A percentile compares a stretch with the other conserved stretches of the same genome.
phyloP scores from a whole-genome alignment of 2,113 vertebrate species.

The Agelaius phoeniceus region DNA sequence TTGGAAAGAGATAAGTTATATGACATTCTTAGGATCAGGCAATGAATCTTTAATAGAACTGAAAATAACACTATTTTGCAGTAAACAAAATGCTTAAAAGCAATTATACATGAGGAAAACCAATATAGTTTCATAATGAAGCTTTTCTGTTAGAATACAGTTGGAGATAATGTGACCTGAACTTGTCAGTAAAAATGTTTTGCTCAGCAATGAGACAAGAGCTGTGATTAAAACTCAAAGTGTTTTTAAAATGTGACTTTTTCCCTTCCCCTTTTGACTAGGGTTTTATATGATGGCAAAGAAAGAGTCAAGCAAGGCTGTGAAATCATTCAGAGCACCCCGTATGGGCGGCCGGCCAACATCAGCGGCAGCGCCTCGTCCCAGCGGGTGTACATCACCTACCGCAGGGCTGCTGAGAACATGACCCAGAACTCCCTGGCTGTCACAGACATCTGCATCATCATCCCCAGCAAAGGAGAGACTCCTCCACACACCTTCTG shows the following conservation, averaged over 20 bases:
- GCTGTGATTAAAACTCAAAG: not conserved
- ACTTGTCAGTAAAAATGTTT: not conserved
- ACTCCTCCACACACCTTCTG: slow-evolving; percentile 96
- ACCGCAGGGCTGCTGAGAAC: slow-evolving; percentile 88
- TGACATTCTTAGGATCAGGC: not conserved
- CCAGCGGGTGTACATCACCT: slow-evolving; percentile 93
- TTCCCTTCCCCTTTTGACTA: slow-evolving; percentile 43
- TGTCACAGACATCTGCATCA: slow-evolving; percentile 96
- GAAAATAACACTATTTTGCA: not conserved
- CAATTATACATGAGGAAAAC: not conserved
- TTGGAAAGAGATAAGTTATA: not conserved
- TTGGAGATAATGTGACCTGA: not conserved
- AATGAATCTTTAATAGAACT: not conserved
- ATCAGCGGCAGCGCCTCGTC: slow-evolving; percentile 91
- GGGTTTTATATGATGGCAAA: slow-evolving; percentile 95
- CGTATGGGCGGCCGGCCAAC: slow-evolving; percentile 91
- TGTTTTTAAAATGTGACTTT: not conserved
- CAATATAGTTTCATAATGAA: not conserved
- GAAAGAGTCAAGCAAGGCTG: slow-evolving; percentile 95
- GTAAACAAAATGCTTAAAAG: not conserved
- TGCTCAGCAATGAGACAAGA: not conserved
- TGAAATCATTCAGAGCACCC: slow-evolving; percentile 93
- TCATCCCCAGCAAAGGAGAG: slow-evolving; percentile 95
- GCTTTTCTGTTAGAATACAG: not conserved
- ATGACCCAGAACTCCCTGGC: slow-evolving; percentile 90